phyloP scores from a whole-genome alignment of 2,797 vertebrate species.

The Sebastes diploproa region DNA sequence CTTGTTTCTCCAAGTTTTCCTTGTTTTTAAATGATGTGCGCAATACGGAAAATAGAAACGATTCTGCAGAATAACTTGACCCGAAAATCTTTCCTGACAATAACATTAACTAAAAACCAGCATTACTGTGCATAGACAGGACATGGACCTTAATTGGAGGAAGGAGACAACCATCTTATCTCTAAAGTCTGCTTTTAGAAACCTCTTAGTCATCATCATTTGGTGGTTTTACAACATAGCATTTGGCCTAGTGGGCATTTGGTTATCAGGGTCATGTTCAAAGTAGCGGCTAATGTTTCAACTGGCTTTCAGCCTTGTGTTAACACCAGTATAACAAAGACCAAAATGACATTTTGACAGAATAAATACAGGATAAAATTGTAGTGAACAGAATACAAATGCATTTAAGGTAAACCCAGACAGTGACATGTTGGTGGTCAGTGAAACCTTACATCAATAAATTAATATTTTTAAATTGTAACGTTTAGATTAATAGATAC shows the following conservation, averaged over 20 bases:
- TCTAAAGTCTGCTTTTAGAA: constrained; percentile 62
- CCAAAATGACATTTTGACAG: neutral
- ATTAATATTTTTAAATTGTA: neutral
- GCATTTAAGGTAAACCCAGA: neutral
- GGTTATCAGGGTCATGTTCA: constrained; percentile 84
- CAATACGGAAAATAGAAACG: neutral
- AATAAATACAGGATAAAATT: neutral
- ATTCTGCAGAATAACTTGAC: neutral
- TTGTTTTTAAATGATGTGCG: neutral
- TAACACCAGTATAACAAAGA: neutral
- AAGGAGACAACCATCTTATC: constrained; percentile 50
- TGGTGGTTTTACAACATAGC: constrained; percentile 68
- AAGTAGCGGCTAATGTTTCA: constrained; percentile 76
- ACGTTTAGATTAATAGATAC: neutral
- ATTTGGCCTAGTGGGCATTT: constrained; percentile 75
- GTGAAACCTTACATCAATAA: neutral
- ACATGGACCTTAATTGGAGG: constrained; percentile 16
- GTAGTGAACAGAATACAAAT: neutral
- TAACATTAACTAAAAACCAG: constrained; percentile 19
- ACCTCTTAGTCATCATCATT: constrained; percentile 69
- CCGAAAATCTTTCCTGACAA: neutral
- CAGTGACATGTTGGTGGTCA: no score
- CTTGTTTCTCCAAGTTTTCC: neutral
- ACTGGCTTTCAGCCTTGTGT: constrained; percentile 22
- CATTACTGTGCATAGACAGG: neutral